Base-by-base conservation (phyloP, 2,113 vertebrate species). In the Dasyornis broadbenti region DNA sequence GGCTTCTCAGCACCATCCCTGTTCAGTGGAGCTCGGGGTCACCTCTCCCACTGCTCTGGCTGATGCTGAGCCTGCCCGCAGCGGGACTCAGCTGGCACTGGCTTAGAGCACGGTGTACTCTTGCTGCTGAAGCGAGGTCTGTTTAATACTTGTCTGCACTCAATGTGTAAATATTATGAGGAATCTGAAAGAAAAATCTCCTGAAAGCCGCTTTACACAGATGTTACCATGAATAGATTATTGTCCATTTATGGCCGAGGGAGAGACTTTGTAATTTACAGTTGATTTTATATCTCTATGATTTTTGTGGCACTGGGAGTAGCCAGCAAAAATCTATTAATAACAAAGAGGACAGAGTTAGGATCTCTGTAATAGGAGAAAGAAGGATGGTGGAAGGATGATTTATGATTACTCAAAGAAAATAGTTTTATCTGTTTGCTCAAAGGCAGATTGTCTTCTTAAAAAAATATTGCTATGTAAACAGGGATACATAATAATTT, bases 91-190 rank as follows among this genome's bases (percentile, higher is more conserved):
- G 47, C 49, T 31, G 22, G 61, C 0, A 1, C 39, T 78, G 14
- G 8, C 64, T 30, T 5, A n/a, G 60, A 82, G 61, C 77, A 89
- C 2, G 0, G 45, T 0, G 0, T 47, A 73, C 69, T 93, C 64
- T 69, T 0, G 0, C 76, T 81, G 64, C 72, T 93, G 80, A 68
- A 65, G 9, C 5, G 18, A 92, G 76, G 65, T 81, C 94, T 95
- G 91, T 77, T 92, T 95, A 89, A 92, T 81, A 54, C 69, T 81
- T 54, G 7, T 70, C 79, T 89, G 60, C 37, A 28, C 52, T 89
- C 80, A 44, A 7, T 47, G 64, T 94, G 72, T 95, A 95, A 96
- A 96, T 94, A 92, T 92, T 95, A 95, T 86, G 92, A 92, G 72
- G 71, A 93, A 90, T 86, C 33, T 47, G 59, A 71, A 92, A 94